Percentiles rank a stretch among this genome's conserved stretches.
These are phyloP conservation scores for Eugnorisma glareosa DNA, from an alignment of 2,888 invertebrate species.

Conservation along the genomic window DNA sequence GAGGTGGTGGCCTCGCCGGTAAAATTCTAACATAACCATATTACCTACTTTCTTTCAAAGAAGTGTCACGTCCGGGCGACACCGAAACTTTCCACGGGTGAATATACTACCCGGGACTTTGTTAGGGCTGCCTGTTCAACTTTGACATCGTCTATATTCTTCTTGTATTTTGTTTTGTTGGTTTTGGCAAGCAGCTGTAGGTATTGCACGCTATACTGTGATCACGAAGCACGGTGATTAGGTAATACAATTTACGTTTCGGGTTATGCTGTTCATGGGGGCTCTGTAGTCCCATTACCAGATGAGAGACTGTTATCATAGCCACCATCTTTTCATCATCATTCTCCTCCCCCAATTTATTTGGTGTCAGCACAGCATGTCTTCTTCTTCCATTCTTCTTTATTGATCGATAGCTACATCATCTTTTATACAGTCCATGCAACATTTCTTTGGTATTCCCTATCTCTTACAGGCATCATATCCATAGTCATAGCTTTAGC, in stretches of 20 bases:
- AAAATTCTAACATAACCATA: conserved; percentile 60
- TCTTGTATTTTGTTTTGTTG: conserved; percentile 13
- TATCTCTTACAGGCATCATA: neutral
- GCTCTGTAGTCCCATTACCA: conserved; percentile 1
- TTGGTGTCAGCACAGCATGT: neutral
- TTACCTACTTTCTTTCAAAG: conserved; percentile 62
- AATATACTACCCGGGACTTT: conserved; percentile 52
- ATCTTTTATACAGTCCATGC: neutral
- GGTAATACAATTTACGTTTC: conserved; percentile 1
- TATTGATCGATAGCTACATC: neutral
- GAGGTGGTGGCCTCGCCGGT: conserved; percentile 37
- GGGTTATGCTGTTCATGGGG: neutral
- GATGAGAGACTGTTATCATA: neutral
- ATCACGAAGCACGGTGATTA: conserved; percentile 5
- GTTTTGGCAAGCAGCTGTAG: conserved; percentile 34
- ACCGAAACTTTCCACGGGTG: conserved; percentile 60
- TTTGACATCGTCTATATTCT: conserved; percentile 8
- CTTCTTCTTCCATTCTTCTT: neutral
- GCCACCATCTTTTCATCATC: neutral
- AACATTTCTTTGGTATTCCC: neutral
- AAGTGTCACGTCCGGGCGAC: conserved; percentile 60
- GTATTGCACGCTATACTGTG: conserved; percentile 21
- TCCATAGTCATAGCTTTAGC: neutral
- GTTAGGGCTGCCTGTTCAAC: conserved; percentile 50
- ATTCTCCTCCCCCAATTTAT: neutral